Base-by-base conservation (phyloP, 2,113 vertebrate genomes). In the Columba livia region DNA sequence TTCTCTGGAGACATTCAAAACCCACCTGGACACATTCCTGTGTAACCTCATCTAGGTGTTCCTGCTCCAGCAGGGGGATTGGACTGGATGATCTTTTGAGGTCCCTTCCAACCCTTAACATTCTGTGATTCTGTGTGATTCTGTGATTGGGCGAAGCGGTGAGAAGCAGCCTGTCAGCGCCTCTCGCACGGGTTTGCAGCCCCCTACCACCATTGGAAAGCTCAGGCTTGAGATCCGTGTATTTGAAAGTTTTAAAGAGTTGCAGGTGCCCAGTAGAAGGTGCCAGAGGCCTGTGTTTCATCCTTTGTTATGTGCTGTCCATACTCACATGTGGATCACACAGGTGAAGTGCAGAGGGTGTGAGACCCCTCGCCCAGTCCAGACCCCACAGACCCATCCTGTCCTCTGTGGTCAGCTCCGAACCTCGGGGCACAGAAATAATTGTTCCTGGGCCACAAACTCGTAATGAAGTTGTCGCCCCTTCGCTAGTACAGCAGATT, bases 271-370 rank as follows among this genome's bases (percentile, higher is more conserved):
- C 12, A 2, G 9, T 20, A 5, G 36, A 8, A 9, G 28, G 7
- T 6, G 5, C 7, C 2, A 13, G 7, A 5, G 17, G 5, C 21
- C 8, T 1, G 17, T 5, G 4, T 25, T 32, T 8, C 8, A 5
- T 14, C 1, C 10, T 5, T 28, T 1, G 4, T 6, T 26, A 0
- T 1, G 8, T 15, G 14, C 8, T 3, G 5, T 6, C 7, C 2
- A 24, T 0, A 34, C 34, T 25, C 11, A 1, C 9, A 5, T 4
- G 11, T 13, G 36, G 9, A 5, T 8, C 19, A 2, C 2, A 5
- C 14, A 2, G 7, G 25, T 24, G 8, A 15, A 2, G 10, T 0
- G 18, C 3, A 14, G 5, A 11, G 10, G n/a, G 5, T 2, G 38
- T 4, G 61, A 3, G 2, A 4, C 4, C 42, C 4, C 29, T 20